Conservation (phyloP, 2,113 vertebrate genomes). For the Promerops cafer region DNA sequence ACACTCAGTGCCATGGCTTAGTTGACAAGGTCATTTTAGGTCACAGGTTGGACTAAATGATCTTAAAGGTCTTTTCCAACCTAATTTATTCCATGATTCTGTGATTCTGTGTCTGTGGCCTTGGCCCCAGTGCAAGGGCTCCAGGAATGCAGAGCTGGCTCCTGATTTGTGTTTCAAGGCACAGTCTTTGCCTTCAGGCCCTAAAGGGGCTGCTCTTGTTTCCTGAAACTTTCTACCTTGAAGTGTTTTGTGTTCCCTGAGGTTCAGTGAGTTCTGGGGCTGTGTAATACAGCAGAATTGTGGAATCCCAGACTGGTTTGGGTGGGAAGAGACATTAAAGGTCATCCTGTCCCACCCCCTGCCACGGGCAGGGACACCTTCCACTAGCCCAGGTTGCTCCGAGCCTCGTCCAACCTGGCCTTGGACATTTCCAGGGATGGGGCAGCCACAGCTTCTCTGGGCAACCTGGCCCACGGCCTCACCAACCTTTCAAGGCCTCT, state of each 20-base stretch:
- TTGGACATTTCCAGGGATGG: neutral
- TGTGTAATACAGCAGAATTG: neutral
- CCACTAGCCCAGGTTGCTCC: neutral
- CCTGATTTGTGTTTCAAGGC: neutral
- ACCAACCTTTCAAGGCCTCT: neutral
- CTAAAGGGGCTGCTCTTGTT: neutral
- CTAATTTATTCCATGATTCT: neutral
- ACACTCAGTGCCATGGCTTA: neutral
- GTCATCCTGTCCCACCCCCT: neutral
- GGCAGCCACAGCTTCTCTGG: neutral
- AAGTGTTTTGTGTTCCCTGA: neutral
- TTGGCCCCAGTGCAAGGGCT: neutral
- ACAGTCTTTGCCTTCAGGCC: neutral
- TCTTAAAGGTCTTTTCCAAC: neutral
- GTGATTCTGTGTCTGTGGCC: neutral
- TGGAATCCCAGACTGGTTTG: neutral
- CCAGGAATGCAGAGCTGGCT: neutral
- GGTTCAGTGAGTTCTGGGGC: neutral
- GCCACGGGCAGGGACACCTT: neutral
- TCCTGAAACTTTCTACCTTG: neutral
- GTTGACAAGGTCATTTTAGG: neutral
- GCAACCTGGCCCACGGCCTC: neutral
- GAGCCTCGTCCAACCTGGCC: rapidly evolving
- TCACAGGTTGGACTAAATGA: neutral
- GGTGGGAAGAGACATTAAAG: neutral